phyloP scores from a whole-genome alignment of 2,113 vertebrate genomes.

The Neolamprologus sp. region DNA sequence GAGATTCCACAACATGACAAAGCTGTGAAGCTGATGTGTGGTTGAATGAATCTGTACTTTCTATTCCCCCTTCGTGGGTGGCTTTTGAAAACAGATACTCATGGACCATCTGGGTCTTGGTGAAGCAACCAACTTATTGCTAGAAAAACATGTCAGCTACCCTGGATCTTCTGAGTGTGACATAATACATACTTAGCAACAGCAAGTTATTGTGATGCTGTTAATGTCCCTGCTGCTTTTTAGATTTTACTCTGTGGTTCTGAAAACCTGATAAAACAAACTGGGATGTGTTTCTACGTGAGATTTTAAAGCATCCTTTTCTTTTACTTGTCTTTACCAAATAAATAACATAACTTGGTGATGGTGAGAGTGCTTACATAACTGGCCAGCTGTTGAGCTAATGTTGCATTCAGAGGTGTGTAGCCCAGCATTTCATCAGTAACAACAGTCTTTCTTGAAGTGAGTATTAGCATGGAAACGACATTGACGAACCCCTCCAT shows the following conservation, averaged over 20 bases:
- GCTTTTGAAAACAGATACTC: not conserved
- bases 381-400: not conserved
- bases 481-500: not conserved
- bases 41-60: slow-evolving; percentile 5
- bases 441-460: not conserved
- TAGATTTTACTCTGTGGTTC: not conserved
- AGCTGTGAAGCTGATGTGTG: slow-evolving; percentile 33
- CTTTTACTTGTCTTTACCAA: not conserved
- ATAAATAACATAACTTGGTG: not conserved
- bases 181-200: not conserved
- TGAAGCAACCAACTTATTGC: not conserved
- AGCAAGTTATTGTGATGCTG: not conserved
- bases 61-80: not conserved
- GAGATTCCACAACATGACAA: slow-evolving; percentile 49
- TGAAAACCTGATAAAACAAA: not conserved
- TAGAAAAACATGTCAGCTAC: not conserved
- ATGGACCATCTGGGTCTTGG: not conserved
- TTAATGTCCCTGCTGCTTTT: not conserved
- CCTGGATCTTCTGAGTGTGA: not conserved
- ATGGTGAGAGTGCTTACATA: not conserved
- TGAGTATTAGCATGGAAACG: not conserved
- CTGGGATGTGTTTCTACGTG: not conserved
- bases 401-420: not conserved
- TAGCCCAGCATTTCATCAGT: not conserved
- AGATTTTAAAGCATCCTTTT: not conserved